Conservation (phyloP, 2,888 invertebrate genomes). For the Tillus elongatus region DNA sequence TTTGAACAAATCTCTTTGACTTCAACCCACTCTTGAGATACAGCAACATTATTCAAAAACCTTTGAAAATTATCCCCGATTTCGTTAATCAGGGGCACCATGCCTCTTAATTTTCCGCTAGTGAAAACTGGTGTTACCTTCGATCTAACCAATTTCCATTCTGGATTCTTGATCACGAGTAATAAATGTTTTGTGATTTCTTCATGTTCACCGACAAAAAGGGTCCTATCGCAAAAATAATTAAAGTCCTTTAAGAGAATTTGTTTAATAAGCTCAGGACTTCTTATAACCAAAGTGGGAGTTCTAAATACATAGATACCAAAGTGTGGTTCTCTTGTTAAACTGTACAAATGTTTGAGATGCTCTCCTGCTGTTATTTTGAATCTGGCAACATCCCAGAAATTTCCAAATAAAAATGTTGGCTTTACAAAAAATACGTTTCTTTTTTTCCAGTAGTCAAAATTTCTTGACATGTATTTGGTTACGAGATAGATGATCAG, state of each 20-base stretch:
- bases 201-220: conserved; percentile 37
- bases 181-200: conserved; percentile 39
- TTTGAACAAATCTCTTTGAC: conserved; percentile 34
- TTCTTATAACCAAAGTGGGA: conserved; percentile 42
- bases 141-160: conserved; percentile 46
- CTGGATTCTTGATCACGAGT: conserved; percentile 42
- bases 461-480: conserved; percentile 34
- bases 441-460: conserved; percentile 40
- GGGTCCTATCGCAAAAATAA: conserved; percentile 42
- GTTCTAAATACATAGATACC: conserved; percentile 45
- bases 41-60: conserved; percentile 15
- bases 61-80: conserved; percentile 31
- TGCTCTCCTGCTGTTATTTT: conserved; percentile 16
- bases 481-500: conserved; percentile 23
- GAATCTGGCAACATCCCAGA: conserved; percentile 33
- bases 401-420: conserved; percentile 38
- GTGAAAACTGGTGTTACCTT: conserved; percentile 49
- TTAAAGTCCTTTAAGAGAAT: conserved; percentile 44
- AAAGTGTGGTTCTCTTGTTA: conserved; percentile 32
- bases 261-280: conserved; percentile 43
- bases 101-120: conserved; percentile 46
- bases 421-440: conserved; percentile 38
- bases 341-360: conserved; percentile 11
- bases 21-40: conserved; percentile 21
- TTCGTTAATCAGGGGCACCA: conserved; percentile 44